phyloP scores from a whole-genome alignment of 2,888 invertebrate species.

The Agrochola macilenta region DNA sequence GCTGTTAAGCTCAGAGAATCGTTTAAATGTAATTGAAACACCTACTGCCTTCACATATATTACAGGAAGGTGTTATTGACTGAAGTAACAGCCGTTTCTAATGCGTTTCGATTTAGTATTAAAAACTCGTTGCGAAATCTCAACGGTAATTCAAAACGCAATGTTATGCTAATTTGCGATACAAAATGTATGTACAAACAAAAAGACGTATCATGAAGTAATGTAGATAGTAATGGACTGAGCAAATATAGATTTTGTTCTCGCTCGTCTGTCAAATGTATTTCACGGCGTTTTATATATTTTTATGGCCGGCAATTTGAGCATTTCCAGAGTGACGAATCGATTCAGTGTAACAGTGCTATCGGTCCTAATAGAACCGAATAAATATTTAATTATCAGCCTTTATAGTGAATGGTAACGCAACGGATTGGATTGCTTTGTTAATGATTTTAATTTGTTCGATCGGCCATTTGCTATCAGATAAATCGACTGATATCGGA shows the following conservation, averaged over 20 bases:
- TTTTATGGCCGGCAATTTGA: conserved; percentile 81
- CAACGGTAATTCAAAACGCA: conserved; percentile 35
- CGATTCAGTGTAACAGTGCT: conserved; percentile 84
- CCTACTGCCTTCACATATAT: conserved; percentile 57
- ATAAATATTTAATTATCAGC: conserved; percentile 89
- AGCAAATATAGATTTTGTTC: conserved; percentile 84
- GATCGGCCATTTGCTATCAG: conserved; percentile 64
- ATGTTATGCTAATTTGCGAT: conserved; percentile 25
- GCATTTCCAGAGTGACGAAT: conserved; percentile 86
- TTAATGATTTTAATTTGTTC: conserved; percentile 84
- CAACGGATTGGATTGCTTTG: conserved; percentile 82
- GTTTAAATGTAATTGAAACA: conserved; percentile 64
- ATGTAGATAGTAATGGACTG: conserved; percentile 61
- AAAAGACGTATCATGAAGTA: conserved; percentile 30
- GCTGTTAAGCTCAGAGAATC: conserved; percentile 59
- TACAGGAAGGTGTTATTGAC: conserved; percentile 54
- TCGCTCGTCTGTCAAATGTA: conserved; percentile 82
- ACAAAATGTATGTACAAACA: conserved; percentile 41
- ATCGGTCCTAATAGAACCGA: conserved; percentile 86
- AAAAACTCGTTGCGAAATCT: conserved; percentile 45
- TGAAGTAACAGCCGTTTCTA: conserved; percentile 54
- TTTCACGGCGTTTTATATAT: conserved; percentile 82
- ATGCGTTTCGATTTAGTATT: conserved; percentile 47
- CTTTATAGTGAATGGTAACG: conserved; percentile 88
- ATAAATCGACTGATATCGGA: conserved; percentile 67